Conservation (phyloP, 2,888 invertebrate species). For the Tetheella fluctuosa region DNA sequence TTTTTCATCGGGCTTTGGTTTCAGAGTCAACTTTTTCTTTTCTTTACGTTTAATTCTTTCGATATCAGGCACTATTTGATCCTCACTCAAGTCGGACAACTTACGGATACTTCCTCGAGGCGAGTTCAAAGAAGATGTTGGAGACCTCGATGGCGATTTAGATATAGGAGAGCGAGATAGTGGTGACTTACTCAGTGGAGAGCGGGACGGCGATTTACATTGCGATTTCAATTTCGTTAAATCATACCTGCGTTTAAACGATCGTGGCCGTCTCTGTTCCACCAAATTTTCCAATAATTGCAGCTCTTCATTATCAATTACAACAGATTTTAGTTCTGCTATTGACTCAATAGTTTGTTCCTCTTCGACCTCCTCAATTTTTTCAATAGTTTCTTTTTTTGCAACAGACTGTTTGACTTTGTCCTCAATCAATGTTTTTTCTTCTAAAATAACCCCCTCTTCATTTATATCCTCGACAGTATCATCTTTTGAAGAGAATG, state of each 20-base stretch:
- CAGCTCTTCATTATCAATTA: constrained; percentile 84
- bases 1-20: constrained; percentile 76
- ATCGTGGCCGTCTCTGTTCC: constrained; percentile 77
- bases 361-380: constrained; percentile 82
- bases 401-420: constrained; percentile 48
- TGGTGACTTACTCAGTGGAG: constrained; percentile 76
- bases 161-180: constrained; percentile 78
- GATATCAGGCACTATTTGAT: constrained; percentile 80
- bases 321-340: constrained; percentile 70
- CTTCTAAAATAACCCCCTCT: constrained; percentile 85
- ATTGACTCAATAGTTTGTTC: constrained; percentile 67
- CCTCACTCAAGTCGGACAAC: constrained; percentile 79
- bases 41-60: constrained; percentile 79
- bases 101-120: constrained; percentile 80
- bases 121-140: constrained; percentile 80
- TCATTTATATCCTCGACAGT: constrained; percentile 91
- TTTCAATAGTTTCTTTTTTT: constrained; percentile 69
- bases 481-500: constrained; percentile 95
- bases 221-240: constrained; percentile 71
- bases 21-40: constrained; percentile 75
- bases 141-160: constrained; percentile 80
- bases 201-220: constrained; percentile 71
- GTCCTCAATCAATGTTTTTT: constrained; percentile 81
- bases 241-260: constrained; percentile 78
- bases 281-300: constrained; percentile 82